Conservation (phyloP, 1,140 invertebrate species). For the Drosophila prosaltans region DNA sequence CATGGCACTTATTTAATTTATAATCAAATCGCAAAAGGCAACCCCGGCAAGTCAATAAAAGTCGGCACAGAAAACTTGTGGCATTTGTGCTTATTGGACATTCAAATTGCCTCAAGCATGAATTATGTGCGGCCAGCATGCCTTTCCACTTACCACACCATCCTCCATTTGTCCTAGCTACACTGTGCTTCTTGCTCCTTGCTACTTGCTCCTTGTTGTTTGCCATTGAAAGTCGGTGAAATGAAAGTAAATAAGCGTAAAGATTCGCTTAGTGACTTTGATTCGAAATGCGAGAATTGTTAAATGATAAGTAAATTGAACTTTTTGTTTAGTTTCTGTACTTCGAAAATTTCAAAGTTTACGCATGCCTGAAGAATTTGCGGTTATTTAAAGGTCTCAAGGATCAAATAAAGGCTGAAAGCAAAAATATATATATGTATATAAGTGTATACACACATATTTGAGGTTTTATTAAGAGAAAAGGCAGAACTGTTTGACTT, state of each 20-base stretch:
- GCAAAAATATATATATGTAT: neutral
- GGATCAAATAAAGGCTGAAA: slow-evolving; percentile 7
- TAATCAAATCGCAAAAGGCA: slow-evolving; percentile 67
- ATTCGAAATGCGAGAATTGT: slow-evolving; percentile 55
- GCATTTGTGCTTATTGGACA: slow-evolving; percentile 77
- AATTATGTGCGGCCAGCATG: slow-evolving; percentile 66
- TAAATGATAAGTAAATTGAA: slow-evolving; percentile 72
- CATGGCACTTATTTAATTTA: slow-evolving; percentile 69
- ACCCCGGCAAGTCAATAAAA: slow-evolving; percentile 68
- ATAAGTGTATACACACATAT: neutral
- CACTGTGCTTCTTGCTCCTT: slow-evolving; percentile 1
- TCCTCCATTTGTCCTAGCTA: neutral
- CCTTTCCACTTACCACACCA: slow-evolving; percentile 6
- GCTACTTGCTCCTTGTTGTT: slow-evolving; percentile 36
- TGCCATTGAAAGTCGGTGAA: slow-evolving; percentile 61
- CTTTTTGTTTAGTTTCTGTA: slow-evolving; percentile 50
- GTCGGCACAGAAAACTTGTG: slow-evolving; percentile 65
- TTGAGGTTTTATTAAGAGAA: neutral
- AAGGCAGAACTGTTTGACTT: neutral
- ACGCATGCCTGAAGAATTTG: slow-evolving; percentile 13
- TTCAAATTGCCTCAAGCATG: slow-evolving; percentile 78
- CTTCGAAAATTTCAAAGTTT: slow-evolving; percentile 1
- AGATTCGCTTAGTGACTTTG: slow-evolving; percentile 71
- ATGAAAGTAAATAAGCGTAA: slow-evolving; percentile 77
- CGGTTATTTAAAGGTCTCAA: slow-evolving; percentile 11